Conservation (phyloP, 2,888 invertebrate species). For the Buathra laborator region DNA sequence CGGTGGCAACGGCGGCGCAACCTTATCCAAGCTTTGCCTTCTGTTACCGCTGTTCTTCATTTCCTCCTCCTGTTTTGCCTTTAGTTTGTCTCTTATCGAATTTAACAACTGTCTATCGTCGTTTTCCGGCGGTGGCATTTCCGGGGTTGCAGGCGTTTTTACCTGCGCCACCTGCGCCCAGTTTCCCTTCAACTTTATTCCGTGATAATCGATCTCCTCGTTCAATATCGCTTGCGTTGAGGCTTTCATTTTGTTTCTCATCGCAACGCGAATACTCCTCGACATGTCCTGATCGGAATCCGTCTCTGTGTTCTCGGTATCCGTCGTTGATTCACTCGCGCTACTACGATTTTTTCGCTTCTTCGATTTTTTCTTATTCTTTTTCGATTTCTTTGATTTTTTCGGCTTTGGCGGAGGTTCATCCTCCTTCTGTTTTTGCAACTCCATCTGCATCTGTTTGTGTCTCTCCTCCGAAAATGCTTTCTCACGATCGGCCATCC, state of each 20-base stretch:
- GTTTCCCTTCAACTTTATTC: slow-evolving; percentile 85
- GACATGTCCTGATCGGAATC: slow-evolving; percentile 86
- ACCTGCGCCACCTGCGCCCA: slow-evolving; percentile 82
- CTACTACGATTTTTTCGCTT: slow-evolving; percentile 86
- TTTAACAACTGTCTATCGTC: slow-evolving; percentile 86
- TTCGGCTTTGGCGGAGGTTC: slow-evolving; percentile 86
- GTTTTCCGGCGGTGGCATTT: slow-evolving; percentile 78
- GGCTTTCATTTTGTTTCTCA: slow-evolving; percentile 87
- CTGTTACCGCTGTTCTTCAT: slow-evolving; percentile 80
- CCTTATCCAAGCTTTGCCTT: slow-evolving; percentile 70
- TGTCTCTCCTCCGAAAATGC: slow-evolving; percentile 85
- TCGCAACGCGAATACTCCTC: slow-evolving; percentile 89
- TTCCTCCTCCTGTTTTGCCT: slow-evolving; percentile 86
- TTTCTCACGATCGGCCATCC: slow-evolving; percentile 93
- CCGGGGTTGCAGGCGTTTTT: slow-evolving; percentile 75
- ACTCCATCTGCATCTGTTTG: slow-evolving; percentile 83
- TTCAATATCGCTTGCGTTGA: slow-evolving; percentile 86
- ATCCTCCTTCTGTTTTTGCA: slow-evolving; percentile 87
- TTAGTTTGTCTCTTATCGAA: slow-evolving; percentile 86
- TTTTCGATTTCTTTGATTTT: slow-evolving; percentile 89
- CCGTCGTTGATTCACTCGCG: slow-evolving; percentile 82
- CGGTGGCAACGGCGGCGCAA: slow-evolving; percentile 19
- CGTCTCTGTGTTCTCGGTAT: slow-evolving; percentile 85
- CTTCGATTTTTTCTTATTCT: slow-evolving; percentile 86
- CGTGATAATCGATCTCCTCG: slow-evolving; percentile 84